Evolutionary conservation across 2,888 invertebrate species (phyloP).

Genomic region (Sympetrum striolatum): DNA sequence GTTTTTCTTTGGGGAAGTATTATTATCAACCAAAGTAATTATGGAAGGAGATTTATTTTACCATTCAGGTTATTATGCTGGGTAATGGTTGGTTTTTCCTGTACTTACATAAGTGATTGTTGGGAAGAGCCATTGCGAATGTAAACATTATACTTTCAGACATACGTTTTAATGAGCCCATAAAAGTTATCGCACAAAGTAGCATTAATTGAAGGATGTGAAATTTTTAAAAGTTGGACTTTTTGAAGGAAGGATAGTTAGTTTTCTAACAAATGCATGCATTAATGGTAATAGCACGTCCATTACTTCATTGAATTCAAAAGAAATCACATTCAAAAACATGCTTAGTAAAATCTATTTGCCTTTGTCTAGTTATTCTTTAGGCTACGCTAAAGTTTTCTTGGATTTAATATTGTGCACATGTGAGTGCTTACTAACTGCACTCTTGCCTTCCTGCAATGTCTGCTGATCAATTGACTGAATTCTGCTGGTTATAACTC

Average conservation of each 20-base stretch:
- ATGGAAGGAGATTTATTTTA: too few relatives aligned
- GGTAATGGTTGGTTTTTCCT: too few relatives aligned
- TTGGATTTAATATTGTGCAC: not conserved
- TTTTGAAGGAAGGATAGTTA: not conserved
- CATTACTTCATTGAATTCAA: not conserved
- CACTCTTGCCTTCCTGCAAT: constrained; percentile 16
- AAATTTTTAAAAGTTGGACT: not conserved
- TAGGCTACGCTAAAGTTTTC: constrained; percentile 1
- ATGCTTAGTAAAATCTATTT: not conserved
- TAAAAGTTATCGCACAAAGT: not conserved
- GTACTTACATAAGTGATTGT: not conserved
- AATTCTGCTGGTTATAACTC: not conserved
- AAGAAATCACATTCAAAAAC: not conserved
- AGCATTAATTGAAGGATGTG: not conserved
- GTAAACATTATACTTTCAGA: not conserved
- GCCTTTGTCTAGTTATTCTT: constrained; percentile 7
- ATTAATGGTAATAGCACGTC: not conserved
- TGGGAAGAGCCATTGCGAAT: not conserved
- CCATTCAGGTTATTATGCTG: too few relatives aligned
- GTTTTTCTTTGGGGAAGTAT: too few relatives aligned
- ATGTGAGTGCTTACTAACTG: not conserved
- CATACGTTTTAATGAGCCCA: not conserved
- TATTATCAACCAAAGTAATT: too few relatives aligned
- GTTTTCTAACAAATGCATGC: constrained; percentile 24
- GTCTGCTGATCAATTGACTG: constrained; percentile 9